Conservation (phyloP, 2,113 vertebrate species). For the Oryzias melastigma region DNA sequence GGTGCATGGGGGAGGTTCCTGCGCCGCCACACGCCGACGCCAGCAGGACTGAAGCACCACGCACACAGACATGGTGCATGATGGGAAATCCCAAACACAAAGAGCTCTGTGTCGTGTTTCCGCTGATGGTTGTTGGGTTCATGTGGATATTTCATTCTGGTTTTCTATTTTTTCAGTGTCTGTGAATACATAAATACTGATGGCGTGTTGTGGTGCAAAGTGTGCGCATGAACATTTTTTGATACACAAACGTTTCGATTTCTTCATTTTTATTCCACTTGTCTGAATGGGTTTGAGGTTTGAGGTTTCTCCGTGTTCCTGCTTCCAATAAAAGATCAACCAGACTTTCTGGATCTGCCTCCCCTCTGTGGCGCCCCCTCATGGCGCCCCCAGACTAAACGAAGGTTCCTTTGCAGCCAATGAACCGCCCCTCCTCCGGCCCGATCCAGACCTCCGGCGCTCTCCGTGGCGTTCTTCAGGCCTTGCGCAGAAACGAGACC, state of each 20-base stretch:
- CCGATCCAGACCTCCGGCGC: not conserved
- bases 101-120: slow-evolving; percentile 70
- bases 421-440: not conserved
- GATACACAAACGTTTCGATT: slow-evolving; percentile 83
- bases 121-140: slow-evolving; percentile 72
- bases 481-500: slow-evolving; percentile 71
- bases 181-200: slow-evolving; percentile 84
- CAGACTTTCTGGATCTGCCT: not conserved
- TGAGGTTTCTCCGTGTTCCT: slow-evolving; percentile 71
- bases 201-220: slow-evolving; percentile 81
- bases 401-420: too few species aligned
- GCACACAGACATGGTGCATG: slow-evolving; percentile 72
- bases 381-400: too few species aligned
- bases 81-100: slow-evolving; percentile 66
- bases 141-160: slow-evolving; percentile 73
- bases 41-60: slow-evolving; percentile 11
- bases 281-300: slow-evolving; percentile 66
- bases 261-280: slow-evolving; percentile 62
- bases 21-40: too few species aligned
- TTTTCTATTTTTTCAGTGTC: slow-evolving; percentile 82
- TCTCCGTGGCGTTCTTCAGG: slow-evolving; percentile 28
- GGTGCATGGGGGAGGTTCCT: too few species aligned
- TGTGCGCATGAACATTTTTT: slow-evolving; percentile 82
- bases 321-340: slow-evolving; percentile 78
- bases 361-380: not conserved